A percentile compares a stretch with the other conserved stretches of the same genome.
These are phyloP conservation scores for Timema podura DNA, from an alignment of 2,888 invertebrate genomes.

Conservation along the genomic window DNA sequence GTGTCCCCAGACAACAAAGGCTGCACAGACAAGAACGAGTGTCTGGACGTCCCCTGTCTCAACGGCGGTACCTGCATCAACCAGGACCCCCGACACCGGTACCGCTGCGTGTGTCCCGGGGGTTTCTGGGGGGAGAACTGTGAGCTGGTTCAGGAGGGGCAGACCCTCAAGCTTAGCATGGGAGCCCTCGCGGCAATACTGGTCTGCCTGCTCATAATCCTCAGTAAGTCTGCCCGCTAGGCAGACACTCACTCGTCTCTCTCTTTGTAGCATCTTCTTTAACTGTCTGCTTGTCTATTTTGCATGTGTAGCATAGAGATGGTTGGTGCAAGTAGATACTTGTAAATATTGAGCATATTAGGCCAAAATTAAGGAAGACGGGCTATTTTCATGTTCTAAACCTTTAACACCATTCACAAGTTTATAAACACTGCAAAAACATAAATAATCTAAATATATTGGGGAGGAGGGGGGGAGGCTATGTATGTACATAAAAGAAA, in stretches of 20 bases:
- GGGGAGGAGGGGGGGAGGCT: too few species aligned
- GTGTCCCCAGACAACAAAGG: conserved; percentile 83
- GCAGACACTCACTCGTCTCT: background rate
- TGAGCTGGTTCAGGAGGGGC: conserved; percentile 89
- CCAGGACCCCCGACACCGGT: conserved; percentile 80
- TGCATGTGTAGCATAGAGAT: background rate
- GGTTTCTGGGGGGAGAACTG: conserved; percentile 94
- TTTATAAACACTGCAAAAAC: too few species aligned
- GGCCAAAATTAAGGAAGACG: too few species aligned
- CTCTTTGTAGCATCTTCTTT: background rate
- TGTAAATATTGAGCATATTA: too few species aligned
- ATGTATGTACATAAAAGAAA: too few species aligned
- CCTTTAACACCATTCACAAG: too few species aligned
- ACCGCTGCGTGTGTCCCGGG: conserved; percentile 85
- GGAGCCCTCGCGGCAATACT: conserved; percentile 96
- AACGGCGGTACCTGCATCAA: conserved; percentile 92
- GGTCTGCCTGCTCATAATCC: conserved; percentile 93
- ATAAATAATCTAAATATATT: too few species aligned
- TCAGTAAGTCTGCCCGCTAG: conserved; percentile 66
- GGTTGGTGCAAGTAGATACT: too few species aligned
- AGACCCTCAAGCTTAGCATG: conserved; percentile 92
- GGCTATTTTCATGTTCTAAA: too few species aligned
- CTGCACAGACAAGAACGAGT: conserved; percentile 94
- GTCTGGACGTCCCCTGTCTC: conserved; percentile 87
- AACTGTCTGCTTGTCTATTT: conserved; percentile 3